Base-by-base conservation (phyloP, 2,113 vertebrate genomes). In the Pampusana beccarii region DNA sequence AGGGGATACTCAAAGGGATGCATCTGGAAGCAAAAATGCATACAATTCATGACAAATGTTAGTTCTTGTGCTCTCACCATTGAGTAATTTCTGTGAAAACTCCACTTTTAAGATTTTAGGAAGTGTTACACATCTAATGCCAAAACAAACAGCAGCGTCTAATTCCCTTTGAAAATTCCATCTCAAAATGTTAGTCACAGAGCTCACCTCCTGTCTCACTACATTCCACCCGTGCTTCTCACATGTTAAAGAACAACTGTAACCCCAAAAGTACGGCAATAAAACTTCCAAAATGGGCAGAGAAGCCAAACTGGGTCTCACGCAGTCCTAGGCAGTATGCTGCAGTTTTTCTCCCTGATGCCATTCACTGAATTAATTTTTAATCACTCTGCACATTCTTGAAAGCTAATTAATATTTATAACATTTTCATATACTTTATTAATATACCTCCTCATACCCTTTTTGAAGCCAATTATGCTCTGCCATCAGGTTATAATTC, bases 331-430 rank as follows among this genome's bases (percentile, higher is more conserved):
- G 44, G 67, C 46, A 7, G 7, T 48, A n/a, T 16, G 46, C 26
- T 64, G 65, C 56, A 17, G 7, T 44, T 87, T 36, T 84, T 67
- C 61, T 81, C 54, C 51, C 56, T 88, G 57, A 83, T 80, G 53
- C 56, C 69, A 83, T 67, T 93, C 40, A 42, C 2, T 74, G 71
- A 86, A 75, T 92, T 94, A 82, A 94, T 73, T 81, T 94, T 94
- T 94, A 90, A 96, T 92, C 74, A 69, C 24, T 51, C 61, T 81
- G 36, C 46, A 90, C 40, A 64, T 80, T 95, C 77, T 71, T 93
- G 42, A 88, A 88, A 93, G 69, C 69, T 93, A 90, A 84, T 89
- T 38, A 87, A 93, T 93, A 93, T 92, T 96, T 78, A 94, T 14
- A 87, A 77, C 38, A 62, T 84, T 95, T 90, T 77, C 67, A 69